Conservation (phyloP, 2,797 vertebrate genomes). For the Xenentodon cancila region DNA sequence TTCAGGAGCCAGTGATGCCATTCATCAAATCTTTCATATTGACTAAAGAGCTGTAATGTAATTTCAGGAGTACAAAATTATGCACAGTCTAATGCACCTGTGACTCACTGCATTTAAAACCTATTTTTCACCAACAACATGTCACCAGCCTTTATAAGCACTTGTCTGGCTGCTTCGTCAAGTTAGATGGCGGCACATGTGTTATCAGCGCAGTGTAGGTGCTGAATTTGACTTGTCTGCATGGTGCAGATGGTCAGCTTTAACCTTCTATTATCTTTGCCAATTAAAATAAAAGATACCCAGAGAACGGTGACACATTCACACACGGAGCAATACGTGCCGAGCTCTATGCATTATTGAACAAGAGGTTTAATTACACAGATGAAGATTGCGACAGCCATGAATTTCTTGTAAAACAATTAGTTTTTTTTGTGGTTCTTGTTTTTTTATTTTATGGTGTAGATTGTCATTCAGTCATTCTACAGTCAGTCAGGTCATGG, state of each 20-base stretch:
- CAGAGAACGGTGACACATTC: conserved; percentile 73
- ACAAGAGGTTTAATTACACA: conserved; percentile 76
- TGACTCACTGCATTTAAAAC: conserved; percentile 47
- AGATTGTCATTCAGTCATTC: no score
- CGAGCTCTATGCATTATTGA: conserved; percentile 72
- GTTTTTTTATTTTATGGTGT: no score
- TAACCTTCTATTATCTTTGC: conserved; percentile 74
- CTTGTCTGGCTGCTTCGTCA: conserved; percentile 51
- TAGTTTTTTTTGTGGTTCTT: conserved; percentile 40
- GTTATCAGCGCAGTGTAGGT: conserved; percentile 40
- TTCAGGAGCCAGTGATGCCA: conserved; percentile 36
- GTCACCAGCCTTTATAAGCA: conserved; percentile 50
- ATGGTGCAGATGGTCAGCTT: conserved; percentile 66
- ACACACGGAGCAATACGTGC: conserved; percentile 77
- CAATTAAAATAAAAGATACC: conserved; percentile 19
- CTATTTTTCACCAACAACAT: conserved; percentile 65
- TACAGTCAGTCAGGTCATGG: no score
- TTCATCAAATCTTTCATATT: conserved; percentile 72
- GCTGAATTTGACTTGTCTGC: conserved; percentile 42
- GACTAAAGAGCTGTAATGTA: conserved; percentile 70
- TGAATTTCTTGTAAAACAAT: conserved; percentile 53
- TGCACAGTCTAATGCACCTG: conserved; percentile 48
- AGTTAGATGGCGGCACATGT: conserved; percentile 46
- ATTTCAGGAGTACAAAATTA: conserved; percentile 72
- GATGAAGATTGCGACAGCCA: conserved; percentile 68